Percentiles rank a stretch among this genome's conserved stretches.
These are phyloP conservation scores for Caenorhabditis inopinata DNA, from an alignment of 1,140 invertebrate species.

Conservation along the genomic window DNA sequence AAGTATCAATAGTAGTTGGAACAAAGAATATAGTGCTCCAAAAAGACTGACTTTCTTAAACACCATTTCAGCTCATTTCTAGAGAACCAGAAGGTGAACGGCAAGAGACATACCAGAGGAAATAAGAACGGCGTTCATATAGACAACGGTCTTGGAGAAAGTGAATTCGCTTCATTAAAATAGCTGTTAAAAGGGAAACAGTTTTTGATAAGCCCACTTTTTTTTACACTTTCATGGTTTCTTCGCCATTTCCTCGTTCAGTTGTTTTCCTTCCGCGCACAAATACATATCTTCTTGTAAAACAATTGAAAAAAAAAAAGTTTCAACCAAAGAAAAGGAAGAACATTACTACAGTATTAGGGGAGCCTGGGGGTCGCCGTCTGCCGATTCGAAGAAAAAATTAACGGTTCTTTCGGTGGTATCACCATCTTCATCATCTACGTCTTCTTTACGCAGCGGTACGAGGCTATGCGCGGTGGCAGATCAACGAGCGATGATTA, in stretches of 20 bases:
- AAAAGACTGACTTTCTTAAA: too few species aligned
- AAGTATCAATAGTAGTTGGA: too few species aligned
- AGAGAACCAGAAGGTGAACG: neutral
- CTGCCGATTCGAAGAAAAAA: neutral
- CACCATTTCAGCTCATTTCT: too few species aligned
- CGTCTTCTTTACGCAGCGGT: neutral
- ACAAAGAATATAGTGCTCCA: too few species aligned
- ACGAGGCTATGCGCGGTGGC: too few species aligned
- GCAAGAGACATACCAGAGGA: neutral
- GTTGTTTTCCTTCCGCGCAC: neutral
- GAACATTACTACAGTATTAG: too few species aligned
- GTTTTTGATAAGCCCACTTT: conserved; percentile 29
- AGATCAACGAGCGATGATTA: neutral
- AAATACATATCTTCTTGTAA: neutral
- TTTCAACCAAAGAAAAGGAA: conserved; percentile 20
- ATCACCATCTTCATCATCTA: neutral
- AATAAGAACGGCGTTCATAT: neutral
- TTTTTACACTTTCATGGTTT: conserved; percentile 19
- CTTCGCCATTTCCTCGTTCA: neutral
- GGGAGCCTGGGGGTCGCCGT: conserved; percentile 8
- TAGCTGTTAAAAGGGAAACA: conserved; percentile 15
- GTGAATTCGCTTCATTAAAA: neutral
- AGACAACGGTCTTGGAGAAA: neutral
- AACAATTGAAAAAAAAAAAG: conserved; percentile 12
- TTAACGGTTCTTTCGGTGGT: neutral